Conservation (phyloP, 1,140 invertebrate species). For the Cherax destructor region DNA sequence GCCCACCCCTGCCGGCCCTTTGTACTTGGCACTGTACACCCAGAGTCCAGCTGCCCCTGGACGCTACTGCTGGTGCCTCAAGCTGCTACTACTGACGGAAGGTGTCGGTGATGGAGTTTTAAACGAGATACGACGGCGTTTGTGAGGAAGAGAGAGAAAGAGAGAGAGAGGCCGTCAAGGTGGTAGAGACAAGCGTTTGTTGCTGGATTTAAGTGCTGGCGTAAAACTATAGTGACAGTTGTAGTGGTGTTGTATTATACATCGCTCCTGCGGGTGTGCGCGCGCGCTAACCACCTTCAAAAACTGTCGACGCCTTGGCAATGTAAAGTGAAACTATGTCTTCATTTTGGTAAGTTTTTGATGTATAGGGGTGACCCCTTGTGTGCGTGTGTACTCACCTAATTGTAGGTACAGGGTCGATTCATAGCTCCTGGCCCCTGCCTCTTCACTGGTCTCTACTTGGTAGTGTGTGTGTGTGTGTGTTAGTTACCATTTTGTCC, state of each 20-base stretch:
- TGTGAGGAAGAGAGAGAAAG: slow-evolving; percentile 21
- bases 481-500: too few relatives aligned
- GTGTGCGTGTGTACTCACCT: neutral
- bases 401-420: too few relatives aligned
- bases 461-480: neutral
- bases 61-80: neutral
- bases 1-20: too few relatives aligned
- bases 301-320: neutral
- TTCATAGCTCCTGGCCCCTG: too few relatives aligned
- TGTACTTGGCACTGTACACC: too few relatives aligned
- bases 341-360: neutral
- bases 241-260: neutral
- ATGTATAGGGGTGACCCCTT: slow-evolving; percentile 30
- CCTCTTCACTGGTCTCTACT: neutral
- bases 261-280: neutral
- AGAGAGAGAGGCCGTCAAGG: slow-evolving; percentile 4
- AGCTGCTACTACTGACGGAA: neutral
- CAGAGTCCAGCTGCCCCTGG: too few relatives aligned
- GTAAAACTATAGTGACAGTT: neutral
- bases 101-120: neutral
- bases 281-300: neutral
- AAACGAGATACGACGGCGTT: neutral
- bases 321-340: neutral
- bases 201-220: neutral
- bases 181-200: neutral